Evolutionary conservation across 2,113 vertebrate species (phyloP).

Genomic region (Corythornis madagascariensis): DNA sequence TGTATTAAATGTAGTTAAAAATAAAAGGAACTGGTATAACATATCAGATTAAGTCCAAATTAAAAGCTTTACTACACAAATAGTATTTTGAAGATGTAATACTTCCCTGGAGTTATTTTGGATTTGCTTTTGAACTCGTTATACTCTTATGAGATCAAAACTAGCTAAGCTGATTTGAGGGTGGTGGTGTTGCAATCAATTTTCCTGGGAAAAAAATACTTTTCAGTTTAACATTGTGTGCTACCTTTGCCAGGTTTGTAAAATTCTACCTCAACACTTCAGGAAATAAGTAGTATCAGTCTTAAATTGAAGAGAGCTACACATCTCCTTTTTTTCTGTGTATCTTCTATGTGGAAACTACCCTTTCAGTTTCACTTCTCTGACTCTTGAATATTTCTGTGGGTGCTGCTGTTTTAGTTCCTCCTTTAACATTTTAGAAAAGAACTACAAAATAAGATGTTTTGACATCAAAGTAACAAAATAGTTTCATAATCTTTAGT

Average conservation of each 20-base stretch:
- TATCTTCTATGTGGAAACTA: neutral
- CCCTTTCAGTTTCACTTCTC: constrained; percentile 45
- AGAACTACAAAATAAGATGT: neutral
- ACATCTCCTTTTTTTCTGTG: neutral
- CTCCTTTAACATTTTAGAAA: constrained; percentile 1
- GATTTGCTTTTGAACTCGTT: constrained; percentile 55
- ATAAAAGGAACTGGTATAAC: neutral
- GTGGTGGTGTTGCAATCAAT: neutral
- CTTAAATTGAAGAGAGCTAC: neutral
- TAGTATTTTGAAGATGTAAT: constrained; percentile 22
- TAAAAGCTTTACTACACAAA: constrained; percentile 12
- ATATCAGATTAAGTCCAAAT: neutral
- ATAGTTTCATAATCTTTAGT: neutral
- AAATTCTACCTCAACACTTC: neutral
- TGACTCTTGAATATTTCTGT: neutral
- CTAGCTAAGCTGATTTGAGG: constrained; percentile 16
- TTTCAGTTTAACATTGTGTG: neutral
- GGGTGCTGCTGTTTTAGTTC: constrained; percentile 28
- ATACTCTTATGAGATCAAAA: constrained; percentile 40
- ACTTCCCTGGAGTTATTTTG: constrained; percentile 12
- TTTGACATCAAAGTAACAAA: neutral
- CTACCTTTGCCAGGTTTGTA: neutral
- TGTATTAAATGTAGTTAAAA: neutral
- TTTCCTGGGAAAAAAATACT: neutral
- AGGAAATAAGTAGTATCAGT: neutral